A percentile compares a stretch with the other conserved stretches of the same genome.
Evolutionary conservation across 2,888 invertebrate genomes (phyloP).

Genomic region (Apotomis turbidana): DNA sequence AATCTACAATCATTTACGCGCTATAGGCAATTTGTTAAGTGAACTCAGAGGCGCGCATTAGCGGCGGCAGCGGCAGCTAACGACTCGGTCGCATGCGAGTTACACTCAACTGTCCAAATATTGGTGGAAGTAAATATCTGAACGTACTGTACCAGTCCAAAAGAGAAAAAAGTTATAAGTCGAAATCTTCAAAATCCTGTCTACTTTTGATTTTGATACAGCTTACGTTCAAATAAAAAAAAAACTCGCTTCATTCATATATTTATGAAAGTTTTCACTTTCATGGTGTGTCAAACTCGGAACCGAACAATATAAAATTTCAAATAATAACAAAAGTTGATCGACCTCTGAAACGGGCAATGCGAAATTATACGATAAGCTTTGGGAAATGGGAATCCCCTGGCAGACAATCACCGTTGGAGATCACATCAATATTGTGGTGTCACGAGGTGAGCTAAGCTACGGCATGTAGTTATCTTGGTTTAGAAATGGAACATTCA

Average conservation of each 20-base stretch:
- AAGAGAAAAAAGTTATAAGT: too few relatives aligned
- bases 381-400: neutral
- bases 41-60: conserved; percentile 68
- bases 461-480: conserved; percentile 37
- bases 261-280: neutral
- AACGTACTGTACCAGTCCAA: too few relatives aligned
- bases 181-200: too few relatives aligned
- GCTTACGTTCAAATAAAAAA: too few relatives aligned
- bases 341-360: neutral
- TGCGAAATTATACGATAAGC: neutral
- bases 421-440: conserved; percentile 12
- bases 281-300: too few relatives aligned
- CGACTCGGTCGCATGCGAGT: conserved; percentile 71
- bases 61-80: conserved; percentile 56
- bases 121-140: conserved; percentile 57
- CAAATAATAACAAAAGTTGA: neutral
- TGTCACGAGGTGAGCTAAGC: conserved; percentile 29
- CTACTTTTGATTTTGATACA: too few relatives aligned
- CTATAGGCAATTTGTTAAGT: conserved; percentile 73
- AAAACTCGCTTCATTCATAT: too few relatives aligned
- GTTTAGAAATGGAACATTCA: conserved; percentile 46
- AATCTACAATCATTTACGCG: conserved; percentile 52
- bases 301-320: neutral
- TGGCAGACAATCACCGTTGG: neutral
- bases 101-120: conserved; percentile 51